A percentile compares a stretch with the other conserved stretches of the same genome.
Conservation (phyloP, 2,113 vertebrate genomes). For the Tetraodon nigroviridis region DNA sequence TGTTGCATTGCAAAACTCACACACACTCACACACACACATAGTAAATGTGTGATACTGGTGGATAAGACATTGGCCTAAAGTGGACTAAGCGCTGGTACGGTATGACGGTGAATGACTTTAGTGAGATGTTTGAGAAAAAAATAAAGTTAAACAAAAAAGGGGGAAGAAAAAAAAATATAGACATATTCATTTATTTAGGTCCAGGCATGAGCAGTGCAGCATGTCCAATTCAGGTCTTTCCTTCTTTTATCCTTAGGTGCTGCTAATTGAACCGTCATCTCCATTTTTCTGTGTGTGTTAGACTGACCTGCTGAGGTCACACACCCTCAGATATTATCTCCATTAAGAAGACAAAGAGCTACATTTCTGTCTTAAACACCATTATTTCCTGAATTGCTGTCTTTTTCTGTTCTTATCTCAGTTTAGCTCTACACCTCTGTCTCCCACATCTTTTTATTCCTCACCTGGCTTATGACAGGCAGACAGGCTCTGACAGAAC, state of each 20-base stretch:
- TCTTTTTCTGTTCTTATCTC: neutral
- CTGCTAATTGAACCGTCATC: slow-evolving; percentile 11
- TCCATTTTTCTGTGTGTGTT: slow-evolving; percentile 16
- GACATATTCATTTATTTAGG: neutral
- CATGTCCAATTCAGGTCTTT: slow-evolving; percentile 22
- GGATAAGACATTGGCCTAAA: slow-evolving; percentile 50
- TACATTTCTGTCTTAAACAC: slow-evolving; percentile 28
- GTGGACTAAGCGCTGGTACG: slow-evolving; percentile 7
- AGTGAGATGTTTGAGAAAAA: neutral
- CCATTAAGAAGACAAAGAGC: slow-evolving; percentile 65
- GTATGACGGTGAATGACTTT: neutral
- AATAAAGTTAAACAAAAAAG: neutral
- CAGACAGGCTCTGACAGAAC: slow-evolving; percentile 13
- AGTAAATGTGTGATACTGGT: slow-evolving; percentile 21
- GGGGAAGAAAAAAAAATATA: neutral
- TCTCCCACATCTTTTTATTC: slow-evolving; percentile 4
- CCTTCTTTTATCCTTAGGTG: slow-evolving; percentile 37
- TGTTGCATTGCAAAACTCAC: slow-evolving; percentile 4
- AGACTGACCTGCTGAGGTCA: slow-evolving; percentile 43
- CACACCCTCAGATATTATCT: slow-evolving; percentile 48
- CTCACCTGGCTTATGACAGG: slow-evolving; percentile 9
- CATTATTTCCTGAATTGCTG: slow-evolving; percentile 23
- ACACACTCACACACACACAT: neutral
- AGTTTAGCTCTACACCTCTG: slow-evolving; percentile 4
- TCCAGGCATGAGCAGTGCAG: slow-evolving; percentile 15